A percentile compares a stretch with the other conserved stretches of the same genome.
phyloP scores from a whole-genome alignment of 2,797 vertebrate genomes.

The Tamandua tetradactyla region DNA sequence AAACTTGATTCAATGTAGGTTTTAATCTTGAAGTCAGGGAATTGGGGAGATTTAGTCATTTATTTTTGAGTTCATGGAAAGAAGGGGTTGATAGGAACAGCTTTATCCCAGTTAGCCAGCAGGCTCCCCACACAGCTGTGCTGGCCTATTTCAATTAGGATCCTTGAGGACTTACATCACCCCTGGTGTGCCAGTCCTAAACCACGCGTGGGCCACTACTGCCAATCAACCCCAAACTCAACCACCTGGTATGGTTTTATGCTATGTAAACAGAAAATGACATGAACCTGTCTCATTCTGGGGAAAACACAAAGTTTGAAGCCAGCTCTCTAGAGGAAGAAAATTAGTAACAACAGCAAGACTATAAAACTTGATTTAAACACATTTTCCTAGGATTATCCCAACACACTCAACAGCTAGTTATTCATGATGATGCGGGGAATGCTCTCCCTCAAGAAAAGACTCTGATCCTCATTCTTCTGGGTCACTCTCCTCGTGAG shows the following conservation, averaged over 20 bases:
- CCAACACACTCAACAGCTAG: background rate
- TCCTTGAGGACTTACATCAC: conserved; percentile 76
- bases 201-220: conserved; percentile 67
- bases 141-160: conserved; percentile 76
- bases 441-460: conserved; percentile 27
- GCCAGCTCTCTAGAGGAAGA: conserved; percentile 51
- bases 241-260: conserved; percentile 71
- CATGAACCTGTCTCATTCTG: conserved; percentile 68
- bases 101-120: conserved; percentile 70
- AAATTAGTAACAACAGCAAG: conserved; percentile 50
- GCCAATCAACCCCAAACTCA: conserved; percentile 76
- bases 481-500: conserved; percentile 40
- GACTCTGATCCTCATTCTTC: background rate
- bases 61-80: conserved; percentile 78
- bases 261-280: conserved; percentile 72
- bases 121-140: conserved; percentile 73
- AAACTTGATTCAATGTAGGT: conserved; percentile 55
- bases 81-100: conserved; percentile 72
- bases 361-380: conserved; percentile 37
- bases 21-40: conserved; percentile 68
- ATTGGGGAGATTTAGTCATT: conserved; percentile 74
- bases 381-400: conserved; percentile 60
- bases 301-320: conserved; percentile 57
- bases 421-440: conserved; percentile 49
- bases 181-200: conserved; percentile 76